Evolutionary conservation across 2,888 invertebrate genomes (phyloP), one percentile per base, ranked within the genome.

Genomic region (Andricus quercusramuli): DNA sequence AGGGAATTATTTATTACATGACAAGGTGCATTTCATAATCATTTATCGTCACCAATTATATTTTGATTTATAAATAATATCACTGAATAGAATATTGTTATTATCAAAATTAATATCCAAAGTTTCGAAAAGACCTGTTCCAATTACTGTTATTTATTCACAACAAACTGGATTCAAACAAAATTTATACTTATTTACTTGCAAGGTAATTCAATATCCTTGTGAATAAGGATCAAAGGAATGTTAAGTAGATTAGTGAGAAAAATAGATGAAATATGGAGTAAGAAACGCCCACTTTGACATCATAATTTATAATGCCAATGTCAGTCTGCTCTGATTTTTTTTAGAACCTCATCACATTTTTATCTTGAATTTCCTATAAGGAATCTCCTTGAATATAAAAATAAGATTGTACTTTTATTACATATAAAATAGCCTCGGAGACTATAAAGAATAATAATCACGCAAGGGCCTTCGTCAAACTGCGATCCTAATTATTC

Each of bases 391-490:
- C 74, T 74, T 74, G 74, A 32, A 29, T 51, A n/a, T 56, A 74
- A 51, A 74, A 56, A 1, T 20, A 51, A 29, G 32, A 74, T 20
- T 56, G 29, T 47, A 25, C 17, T 51, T 25, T 74, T 74, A 74
- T 56, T 74, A 32, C 32, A 51, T 74, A 56, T 74, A 74, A 74
- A 56, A 74, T n/a, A 74, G 56, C 51, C 51, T 56, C 56, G 51
- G 20, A 56, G 20, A 51, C 20, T 74, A 70, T 47, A 74, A 56
- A 56, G 25, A 56, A 74, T 74, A 51, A 74, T 37, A 74, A 74
- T 51, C 74, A 74, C 74, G 74, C 74, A 56, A 74, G 74, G 32
- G 51, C 56, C 74, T 56, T 56, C 74, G 47, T 74, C 74, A 74
- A 74, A 74, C 29, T 74, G 32, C 56, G n/a, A 51, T 25, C 51